Conservation (phyloP, 1,140 invertebrate genomes). For the Hypothenemus hampei region DNA sequence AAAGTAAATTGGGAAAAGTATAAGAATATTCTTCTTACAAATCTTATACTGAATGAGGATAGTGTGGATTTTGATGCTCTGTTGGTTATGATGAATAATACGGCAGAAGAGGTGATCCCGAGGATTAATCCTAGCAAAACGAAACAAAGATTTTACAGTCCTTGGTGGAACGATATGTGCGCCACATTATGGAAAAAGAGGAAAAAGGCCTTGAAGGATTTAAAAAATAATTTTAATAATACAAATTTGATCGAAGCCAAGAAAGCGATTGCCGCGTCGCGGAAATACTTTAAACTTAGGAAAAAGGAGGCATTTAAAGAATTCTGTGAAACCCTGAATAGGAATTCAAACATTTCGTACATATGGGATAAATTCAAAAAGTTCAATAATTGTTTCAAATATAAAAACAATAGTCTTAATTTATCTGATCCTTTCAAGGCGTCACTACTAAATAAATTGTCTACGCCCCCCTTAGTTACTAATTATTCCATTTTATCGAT, state of each 20-base stretch:
- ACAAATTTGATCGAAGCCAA: neutral
- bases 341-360: neutral
- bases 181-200: neutral
- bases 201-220: neutral
- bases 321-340: neutral
- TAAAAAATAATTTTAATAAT: neutral
- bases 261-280: too few relatives aligned
- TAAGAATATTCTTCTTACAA: neutral
- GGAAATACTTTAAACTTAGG: neutral
- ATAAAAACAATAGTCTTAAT: neutral
- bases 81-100: neutral
- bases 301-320: neutral
- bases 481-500: neutral
- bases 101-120: neutral
- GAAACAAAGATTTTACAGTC: neutral
- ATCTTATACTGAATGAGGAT: neutral
- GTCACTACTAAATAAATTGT: neutral
- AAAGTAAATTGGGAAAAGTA: neutral
- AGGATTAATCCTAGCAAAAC: too few relatives aligned
- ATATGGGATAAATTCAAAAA: slow-evolving; percentile 1
- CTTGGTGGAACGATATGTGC: neutral
- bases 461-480: neutral
- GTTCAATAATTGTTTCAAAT: neutral
- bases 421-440: neutral
- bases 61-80: neutral